phyloP scores from a whole-genome alignment of 2,113 vertebrate species.

The Alethe castanea region DNA sequence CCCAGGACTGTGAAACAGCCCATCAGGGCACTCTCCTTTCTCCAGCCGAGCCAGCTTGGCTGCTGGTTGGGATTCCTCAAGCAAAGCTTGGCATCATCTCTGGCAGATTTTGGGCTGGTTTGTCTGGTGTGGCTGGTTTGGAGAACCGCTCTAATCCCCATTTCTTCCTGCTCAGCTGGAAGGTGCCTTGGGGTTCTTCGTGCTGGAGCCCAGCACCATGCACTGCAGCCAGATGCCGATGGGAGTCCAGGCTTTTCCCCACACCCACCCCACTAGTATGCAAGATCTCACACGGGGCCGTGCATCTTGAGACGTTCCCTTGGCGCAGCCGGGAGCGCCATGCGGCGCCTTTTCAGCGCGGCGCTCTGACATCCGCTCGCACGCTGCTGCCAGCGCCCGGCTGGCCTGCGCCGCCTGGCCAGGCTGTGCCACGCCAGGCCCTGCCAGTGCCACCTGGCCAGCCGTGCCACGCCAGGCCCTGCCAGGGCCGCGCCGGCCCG shows the following conservation, averaged over 20 bases:
- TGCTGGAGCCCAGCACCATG: neutral
- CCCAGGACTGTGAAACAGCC: neutral
- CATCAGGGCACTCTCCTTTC: neutral
- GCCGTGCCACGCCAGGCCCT: too few species aligned
- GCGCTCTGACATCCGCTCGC: neutral
- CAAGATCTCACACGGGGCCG: accelerated
- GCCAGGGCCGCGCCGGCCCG: too few species aligned
- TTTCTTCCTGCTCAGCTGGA: neutral
- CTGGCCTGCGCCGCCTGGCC: neutral
- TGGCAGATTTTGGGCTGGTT: conserved; percentile 41
- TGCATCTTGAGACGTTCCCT: neutral
- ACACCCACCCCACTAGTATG: neutral
- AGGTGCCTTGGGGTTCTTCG: neutral
- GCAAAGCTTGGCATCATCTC: conserved; percentile 10
- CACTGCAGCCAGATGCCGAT: neutral
- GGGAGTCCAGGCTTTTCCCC: neutral
- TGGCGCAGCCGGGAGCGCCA: neutral
- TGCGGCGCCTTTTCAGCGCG: neutral
- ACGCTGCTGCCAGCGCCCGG: neutral
- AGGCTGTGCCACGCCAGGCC: neutral
- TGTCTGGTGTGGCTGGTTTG: neutral
- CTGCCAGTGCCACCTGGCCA: neutral
- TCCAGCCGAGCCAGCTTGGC: neutral
- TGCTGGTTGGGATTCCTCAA: conserved; percentile 8
- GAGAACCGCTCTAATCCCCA: neutral